A percentile compares a stretch with the other conserved stretches of the same genome.
phyloP scores from a whole-genome alignment of 2,888 invertebrate species.

The Pomacea canaliculata region DNA sequence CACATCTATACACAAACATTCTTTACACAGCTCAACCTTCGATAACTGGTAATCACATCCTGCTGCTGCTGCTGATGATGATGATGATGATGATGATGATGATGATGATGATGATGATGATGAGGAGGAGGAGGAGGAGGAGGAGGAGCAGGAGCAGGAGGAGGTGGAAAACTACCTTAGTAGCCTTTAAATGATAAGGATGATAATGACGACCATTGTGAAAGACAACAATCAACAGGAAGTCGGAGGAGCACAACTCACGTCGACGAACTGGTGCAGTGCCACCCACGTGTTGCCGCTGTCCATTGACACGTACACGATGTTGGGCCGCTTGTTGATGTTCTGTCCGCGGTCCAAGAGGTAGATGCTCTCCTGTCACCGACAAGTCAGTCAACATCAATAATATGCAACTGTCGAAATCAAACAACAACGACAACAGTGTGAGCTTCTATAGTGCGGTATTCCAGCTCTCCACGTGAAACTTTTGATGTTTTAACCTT shows the following conservation, averaged over 20 bases:
- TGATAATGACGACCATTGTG: background rate
- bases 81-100: too few species aligned
- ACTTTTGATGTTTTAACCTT: too few species aligned
- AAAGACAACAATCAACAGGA: background rate
- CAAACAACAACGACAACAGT: too few species aligned
- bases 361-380: conserved; percentile 64
- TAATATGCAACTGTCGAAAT: background rate
- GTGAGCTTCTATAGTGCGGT: too few species aligned
- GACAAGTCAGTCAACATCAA: background rate
- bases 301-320: conserved; percentile 67
- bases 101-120: background rate
- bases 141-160: too few species aligned
- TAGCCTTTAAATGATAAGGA: background rate
- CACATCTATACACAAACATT: too few species aligned
- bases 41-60: too few species aligned
- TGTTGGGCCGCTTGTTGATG: conserved; percentile 66
- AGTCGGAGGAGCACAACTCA: conserved; percentile 37
- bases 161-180: too few species aligned
- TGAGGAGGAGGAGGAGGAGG: background rate
- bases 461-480: too few species aligned
- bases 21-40: too few species aligned
- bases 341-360: conserved; percentile 68
- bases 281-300: conserved; percentile 61
- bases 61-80: too few species aligned
- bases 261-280: conserved; percentile 67